Base-by-base conservation (phyloP, 2,888 invertebrate genomes). In the Brachycybe producta region DNA sequence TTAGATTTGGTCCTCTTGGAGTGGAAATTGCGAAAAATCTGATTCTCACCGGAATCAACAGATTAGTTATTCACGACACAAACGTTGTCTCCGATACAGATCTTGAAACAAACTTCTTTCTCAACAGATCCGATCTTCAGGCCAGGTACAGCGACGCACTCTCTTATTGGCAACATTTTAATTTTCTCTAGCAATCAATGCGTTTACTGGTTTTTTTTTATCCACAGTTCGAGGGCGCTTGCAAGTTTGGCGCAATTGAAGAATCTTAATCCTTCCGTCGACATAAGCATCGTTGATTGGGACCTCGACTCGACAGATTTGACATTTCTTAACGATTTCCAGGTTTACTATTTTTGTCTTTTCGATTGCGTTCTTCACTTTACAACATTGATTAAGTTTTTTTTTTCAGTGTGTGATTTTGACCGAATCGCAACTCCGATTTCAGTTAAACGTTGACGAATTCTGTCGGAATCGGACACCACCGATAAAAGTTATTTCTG, bases 21-120 rank as follows among this genome's bases (percentile, higher is more conserved):
- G 40, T 47, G 5, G 52, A 52, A 48, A 52, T 52, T 17, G 52
- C 52, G 1, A 52, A 52, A 42, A 52, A 52, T 41, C 35, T 52
- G 5, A 24, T 42, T n/a, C 40, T 52, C 2, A 30, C 42, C 32
- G 52, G 52, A 24, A 30, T 52, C 42, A 23, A 34, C 11, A 26
- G 26, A 26, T 17, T 52, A 15, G 42, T 42, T 2, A 48, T 52
- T 42, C 52, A 52, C 19, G 52, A 52, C 17, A 35, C 15, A 19
- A 40, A 42, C 2, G 8, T 28, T 13, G 40, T 41, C 2, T 41
- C 24, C 1, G n/a, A 26, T 7, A 7, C 46, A 7, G 52, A 52
- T 17, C n/a, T 47, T 17, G 39, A 23, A 1, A n/a, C 35, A 5
- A 46, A 48, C 34, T 52, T 47, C 19, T 47, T 30, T 17, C 23